Evolutionary conservation across 1,140 invertebrate species (phyloP).

Genomic region (Theocolax elegans): DNA sequence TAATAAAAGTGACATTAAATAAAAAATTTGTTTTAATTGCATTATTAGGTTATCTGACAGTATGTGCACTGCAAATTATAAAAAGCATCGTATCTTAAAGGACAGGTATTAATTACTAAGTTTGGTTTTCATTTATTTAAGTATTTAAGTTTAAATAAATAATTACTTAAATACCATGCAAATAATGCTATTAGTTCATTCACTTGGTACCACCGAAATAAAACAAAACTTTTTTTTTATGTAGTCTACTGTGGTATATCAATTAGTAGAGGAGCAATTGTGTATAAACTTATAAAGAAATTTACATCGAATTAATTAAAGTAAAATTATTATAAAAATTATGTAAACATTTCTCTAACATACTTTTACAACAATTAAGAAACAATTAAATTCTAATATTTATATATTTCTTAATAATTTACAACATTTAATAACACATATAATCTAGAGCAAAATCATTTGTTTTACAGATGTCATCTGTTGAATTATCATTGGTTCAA

Average conservation of each 20-base stretch:
- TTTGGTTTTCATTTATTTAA: slow-evolving; percentile 4
- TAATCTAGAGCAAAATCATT: slow-evolving; percentile 1
- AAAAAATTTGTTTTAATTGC: slow-evolving; percentile 21
- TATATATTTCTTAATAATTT: too few species aligned
- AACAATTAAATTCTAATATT: too few species aligned
- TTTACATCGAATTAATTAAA: too few species aligned
- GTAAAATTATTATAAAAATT: too few species aligned
- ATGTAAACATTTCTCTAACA: too few species aligned
- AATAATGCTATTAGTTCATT: slow-evolving; percentile 5
- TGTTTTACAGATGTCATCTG: slow-evolving; percentile 17
- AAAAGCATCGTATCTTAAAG: slow-evolving; percentile 15
- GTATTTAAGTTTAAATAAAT: not conserved
- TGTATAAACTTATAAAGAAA: too few species aligned
- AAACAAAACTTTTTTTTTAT: too few species aligned
- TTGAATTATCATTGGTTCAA: not conserved
- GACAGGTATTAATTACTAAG: slow-evolving; percentile 22
- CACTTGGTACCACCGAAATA: slow-evolving; percentile 21
- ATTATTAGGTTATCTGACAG: slow-evolving; percentile 26
- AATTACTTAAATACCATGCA: not conserved
- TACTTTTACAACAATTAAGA: too few species aligned
- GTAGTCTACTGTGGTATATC: too few species aligned
- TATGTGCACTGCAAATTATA: slow-evolving; percentile 25
- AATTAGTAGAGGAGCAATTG: too few species aligned
- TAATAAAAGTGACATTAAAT: not conserved
- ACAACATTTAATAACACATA: too few species aligned